Base-by-base conservation (phyloP, 2,113 vertebrate species). In the Cyprinodon tularosa region DNA sequence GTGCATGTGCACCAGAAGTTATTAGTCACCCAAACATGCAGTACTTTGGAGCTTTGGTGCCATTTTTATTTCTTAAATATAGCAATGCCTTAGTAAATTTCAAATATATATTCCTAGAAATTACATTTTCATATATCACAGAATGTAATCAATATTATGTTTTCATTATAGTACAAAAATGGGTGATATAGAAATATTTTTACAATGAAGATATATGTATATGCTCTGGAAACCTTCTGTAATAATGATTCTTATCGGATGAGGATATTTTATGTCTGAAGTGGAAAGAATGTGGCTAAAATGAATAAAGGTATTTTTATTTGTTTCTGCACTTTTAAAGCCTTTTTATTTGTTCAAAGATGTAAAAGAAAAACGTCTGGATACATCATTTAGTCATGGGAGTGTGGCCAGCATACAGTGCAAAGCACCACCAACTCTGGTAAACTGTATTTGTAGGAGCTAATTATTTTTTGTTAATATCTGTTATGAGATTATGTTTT, bases 41-140 rank as follows among this genome's bases (percentile, higher is more conserved):
- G 45, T 59, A 74, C 57, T 45, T 59, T 59, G 72, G 14, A 74
- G 40, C 44, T 75, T 22, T 12, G 60, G 60, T 40, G 66, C 53
- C 48, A 39, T 5, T 61, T 48, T 22, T 2, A 73, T 29, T 13
- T 14, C 75, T 50, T 81, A 74, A 61, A 82, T 71, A 64, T 14
- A 68, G 48, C 37, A 74, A 84, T 76, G 77, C 81, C 82, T 86
- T 79, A 82, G 68, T 70, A 63, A 81, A 53, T 20, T 68, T 62
- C 12, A 47, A 44, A 22, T 69, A 66, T 74, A 62, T 74, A 62
- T 53, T 0, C 45, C 48, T 63, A 73, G 20, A 68, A 53, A 37
- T 76, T 53, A 68, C 20, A 29, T 39, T 6, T 74, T 29, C 62
- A 39, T 65, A 40, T 66, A 36, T 20, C 29, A 66, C 57, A 74